Base-by-base conservation (phyloP, 2,113 vertebrate genomes). In the Hemiprocne comata region DNA sequence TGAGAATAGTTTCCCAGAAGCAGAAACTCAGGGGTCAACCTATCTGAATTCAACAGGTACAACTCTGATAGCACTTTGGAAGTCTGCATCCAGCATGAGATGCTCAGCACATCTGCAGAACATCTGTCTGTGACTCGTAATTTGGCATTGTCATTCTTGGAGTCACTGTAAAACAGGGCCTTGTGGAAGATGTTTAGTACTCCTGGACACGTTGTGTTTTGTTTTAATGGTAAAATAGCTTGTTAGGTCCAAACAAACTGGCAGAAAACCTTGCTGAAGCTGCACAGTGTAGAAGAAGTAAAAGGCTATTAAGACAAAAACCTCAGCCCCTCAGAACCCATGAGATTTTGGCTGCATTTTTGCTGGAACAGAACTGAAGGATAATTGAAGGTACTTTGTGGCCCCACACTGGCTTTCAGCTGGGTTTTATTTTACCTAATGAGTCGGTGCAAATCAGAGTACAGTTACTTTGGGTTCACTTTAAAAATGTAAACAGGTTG, bases 361-460 rank as follows among this genome's bases (percentile, higher is more conserved):
- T 57, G 16, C 94, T 91, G 86, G 70, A 92, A 79, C 33, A 85
- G 81, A 67, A 71, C 36, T 51, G 90, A 70, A 74, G 89, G 79
- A 66, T 93, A 95, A 95, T 80, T 50, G 89, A 80, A 83, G 90
- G 61, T 54, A 17, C 93, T 96, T 92, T 90, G 90, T 87, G 87
- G 90, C 72, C 95, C 78, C 90, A 78, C 46, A n/a, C 85, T 84
- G 72, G 69, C 87, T 90, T 88, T 92, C 67, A 90, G 72, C 82
- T 77, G 55, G 46, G 60, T 90, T 95, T 88, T 91, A 95, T 93
- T 93, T 93, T 90, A 53, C 75, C 61, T 96, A 72, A 91, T 40
- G 42, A 93, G 82, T 74, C 31, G 24, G 58, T 46, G 74, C 93
- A 87, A 93, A 87, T 69, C 60, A 46, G 72, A 65, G 93, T 86